Conservation (phyloP, 2,888 invertebrate genomes). For the Noctuana brunneofusca region DNA sequence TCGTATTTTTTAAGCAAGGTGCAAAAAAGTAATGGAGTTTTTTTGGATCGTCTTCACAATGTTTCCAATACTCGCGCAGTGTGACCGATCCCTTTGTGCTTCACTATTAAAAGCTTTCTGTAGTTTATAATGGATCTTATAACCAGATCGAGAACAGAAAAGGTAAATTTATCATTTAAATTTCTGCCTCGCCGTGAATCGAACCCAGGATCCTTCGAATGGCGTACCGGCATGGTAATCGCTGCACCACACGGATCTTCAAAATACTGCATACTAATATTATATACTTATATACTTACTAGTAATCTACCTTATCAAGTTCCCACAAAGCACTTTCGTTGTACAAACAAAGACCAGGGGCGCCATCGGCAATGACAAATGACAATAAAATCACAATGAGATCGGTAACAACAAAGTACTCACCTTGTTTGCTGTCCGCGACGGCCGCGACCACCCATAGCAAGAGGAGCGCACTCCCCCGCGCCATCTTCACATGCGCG, state of each 20-base stretch:
- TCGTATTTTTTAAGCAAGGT: conserved; percentile 41
- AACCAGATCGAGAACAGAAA: too few species aligned
- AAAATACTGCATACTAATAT: too few species aligned
- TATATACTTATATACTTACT: too few species aligned
- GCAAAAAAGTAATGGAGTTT: conserved; percentile 14
- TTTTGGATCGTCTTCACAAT: conserved; percentile 31
- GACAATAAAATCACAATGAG: conserved; percentile 21
- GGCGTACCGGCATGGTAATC: too few species aligned
- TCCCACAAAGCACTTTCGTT: conserved; percentile 2
- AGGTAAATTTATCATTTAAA: too few species aligned
- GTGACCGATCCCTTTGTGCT: not conserved
- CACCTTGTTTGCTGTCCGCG: conserved; percentile 72
- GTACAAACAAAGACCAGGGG: conserved; percentile 1
- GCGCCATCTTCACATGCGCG: conserved; percentile 73
- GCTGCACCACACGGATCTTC: too few species aligned
- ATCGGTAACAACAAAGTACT: conserved; percentile 45
- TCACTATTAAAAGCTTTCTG: not conserved
- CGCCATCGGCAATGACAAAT: conserved; percentile 2
- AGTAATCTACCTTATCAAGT: conserved; percentile 2
- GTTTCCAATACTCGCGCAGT: not conserved
- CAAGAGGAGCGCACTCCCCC: conserved; percentile 72
- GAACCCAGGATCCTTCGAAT: too few species aligned
- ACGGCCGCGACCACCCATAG: conserved; percentile 76
- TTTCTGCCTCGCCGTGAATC: too few species aligned
- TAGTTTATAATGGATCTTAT: too few species aligned